phyloP scores from a whole-genome alignment of 2,113 vertebrate genomes.

The Phocoena sinus region DNA sequence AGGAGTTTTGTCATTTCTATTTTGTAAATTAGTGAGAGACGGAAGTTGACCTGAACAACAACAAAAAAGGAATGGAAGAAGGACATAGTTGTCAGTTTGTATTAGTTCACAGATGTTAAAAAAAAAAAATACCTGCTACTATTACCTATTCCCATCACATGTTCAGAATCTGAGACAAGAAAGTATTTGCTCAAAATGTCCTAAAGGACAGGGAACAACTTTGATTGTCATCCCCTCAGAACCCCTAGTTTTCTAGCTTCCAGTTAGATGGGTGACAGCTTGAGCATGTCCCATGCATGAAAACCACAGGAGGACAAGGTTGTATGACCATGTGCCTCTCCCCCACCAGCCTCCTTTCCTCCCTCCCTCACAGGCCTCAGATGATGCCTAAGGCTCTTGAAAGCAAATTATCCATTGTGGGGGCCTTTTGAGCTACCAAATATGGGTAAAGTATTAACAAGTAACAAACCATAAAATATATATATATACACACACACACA shows the following conservation, averaged over 20 bases:
- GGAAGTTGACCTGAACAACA: background rate
- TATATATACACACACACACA: too few species aligned
- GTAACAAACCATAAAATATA: background rate
- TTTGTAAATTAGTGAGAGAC: background rate
- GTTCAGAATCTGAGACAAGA: background rate
- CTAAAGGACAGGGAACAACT: background rate
- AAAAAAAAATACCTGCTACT: background rate
- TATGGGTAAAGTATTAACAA: background rate
- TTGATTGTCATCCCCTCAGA: too few species aligned
- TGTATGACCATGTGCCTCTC: fast-evolving
- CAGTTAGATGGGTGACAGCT: background rate
- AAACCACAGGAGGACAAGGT: background rate
- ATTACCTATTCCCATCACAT: fast-evolving
- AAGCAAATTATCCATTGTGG: background rate
- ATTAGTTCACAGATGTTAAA: background rate
- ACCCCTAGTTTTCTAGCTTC: background rate
- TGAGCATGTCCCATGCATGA: background rate
- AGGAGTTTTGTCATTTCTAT: background rate
- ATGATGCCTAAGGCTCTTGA: background rate
- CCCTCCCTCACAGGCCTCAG: background rate
- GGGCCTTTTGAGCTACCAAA: background rate
- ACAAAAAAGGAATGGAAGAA: too few species aligned
- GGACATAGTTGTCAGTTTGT: fast-evolving
- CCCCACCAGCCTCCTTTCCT: background rate
- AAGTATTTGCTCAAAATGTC: background rate